Base-by-base conservation (phyloP, 2,888 invertebrate genomes). In the Megalurothrips usitatus region DNA sequence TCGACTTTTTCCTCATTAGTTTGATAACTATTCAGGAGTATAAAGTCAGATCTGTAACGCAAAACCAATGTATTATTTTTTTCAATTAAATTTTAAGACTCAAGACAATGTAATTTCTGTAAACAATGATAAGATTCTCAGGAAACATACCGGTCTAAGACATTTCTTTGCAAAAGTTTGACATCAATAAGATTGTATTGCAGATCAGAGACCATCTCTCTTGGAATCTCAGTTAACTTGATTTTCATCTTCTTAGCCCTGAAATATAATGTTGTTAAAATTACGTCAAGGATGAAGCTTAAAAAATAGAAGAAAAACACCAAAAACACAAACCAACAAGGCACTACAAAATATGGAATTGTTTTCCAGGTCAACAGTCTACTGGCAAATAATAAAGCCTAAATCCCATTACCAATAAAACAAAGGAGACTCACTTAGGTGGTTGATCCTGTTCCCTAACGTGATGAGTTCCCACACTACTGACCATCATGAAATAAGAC, bases 141-240 rank as follows among this genome's bases (percentile, higher is more conserved):
- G n/a, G 17, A 58, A 58, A 17, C 11, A 26, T 75, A 75, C 68
- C 26, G 9, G 26, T 75, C 26, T 12, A 75, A 26, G 3, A 75
- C 68, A 23, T 75, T 75, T 26, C 26, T 23, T 26, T 75, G 68
- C n/a, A 26, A 26, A 23, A 75, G 26, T 75, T 75, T 75, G 8
- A 75, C 68, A 75, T 75, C 68, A 75, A 75, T 75, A 4, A 75
- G 26, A 26, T 75, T 75, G 26, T 75, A 75, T 12, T 75, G 68
- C 23, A 75, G 11, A 26, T 75, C 68, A 26, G 8, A 1, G 12
- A 75, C 1, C 10, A 75, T 75, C 23, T 75, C 68, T 26, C 26
- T 75, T 9, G 68, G 68, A 26, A 75, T 26, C 2, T n/a, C 23
- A 26, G 68, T 75, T 12, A 75, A 26, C 68, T 26, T 75, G 10